Evolutionary conservation across 2,888 invertebrate species (phyloP).

Genomic region (Monochamus alternatus): DNA sequence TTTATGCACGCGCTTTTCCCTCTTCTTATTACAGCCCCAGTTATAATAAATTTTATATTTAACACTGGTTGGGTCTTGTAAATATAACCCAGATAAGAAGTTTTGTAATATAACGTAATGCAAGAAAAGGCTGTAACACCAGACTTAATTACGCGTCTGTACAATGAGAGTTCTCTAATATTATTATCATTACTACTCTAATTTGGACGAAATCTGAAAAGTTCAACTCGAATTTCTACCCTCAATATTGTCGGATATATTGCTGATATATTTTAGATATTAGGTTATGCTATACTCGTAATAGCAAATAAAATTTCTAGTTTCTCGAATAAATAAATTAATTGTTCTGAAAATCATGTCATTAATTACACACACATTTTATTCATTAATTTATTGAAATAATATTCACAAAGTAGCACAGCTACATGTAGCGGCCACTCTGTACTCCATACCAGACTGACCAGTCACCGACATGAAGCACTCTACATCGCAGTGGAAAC

Average conservation of each 20-base stretch:
- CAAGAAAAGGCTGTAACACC: constrained; percentile 4
- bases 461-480: too few relatives aligned
- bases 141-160: not conserved
- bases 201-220: not conserved
- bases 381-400: too few relatives aligned
- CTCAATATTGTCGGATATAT: not conserved
- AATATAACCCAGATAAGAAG: not conserved
- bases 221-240: not conserved
- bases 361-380: too few relatives aligned
- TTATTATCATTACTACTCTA: not conserved
- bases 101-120: not conserved
- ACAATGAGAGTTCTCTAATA: not conserved
- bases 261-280: too few relatives aligned
- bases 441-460: too few relatives aligned
- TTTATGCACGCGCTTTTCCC: not conserved
- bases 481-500: too few relatives aligned
- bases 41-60: not conserved
- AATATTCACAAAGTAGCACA: too few relatives aligned
- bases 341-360: too few relatives aligned
- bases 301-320: too few relatives aligned
- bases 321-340: too few relatives aligned
- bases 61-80: not conserved
- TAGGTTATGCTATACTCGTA: too few relatives aligned
- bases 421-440: too few relatives aligned
- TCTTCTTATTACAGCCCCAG: not conserved